Conservation (phyloP, 2,113 vertebrate genomes). For the Climacteris rufus region DNA sequence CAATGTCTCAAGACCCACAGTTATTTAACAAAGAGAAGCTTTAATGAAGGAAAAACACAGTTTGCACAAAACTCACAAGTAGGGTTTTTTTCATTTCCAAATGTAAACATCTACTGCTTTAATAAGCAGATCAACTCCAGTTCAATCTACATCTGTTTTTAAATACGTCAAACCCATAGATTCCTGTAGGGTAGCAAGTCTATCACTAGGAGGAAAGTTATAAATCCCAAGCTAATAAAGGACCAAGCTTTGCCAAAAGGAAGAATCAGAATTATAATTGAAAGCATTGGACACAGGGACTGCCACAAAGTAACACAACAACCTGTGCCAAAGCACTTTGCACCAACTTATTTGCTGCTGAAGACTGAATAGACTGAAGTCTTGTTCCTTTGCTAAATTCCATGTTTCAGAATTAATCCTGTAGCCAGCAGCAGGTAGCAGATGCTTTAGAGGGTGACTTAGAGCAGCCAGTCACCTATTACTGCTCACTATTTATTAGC, state of each 20-base stretch:
- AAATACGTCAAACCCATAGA: background rate
- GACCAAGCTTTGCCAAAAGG: background rate
- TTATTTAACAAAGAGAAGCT: background rate
- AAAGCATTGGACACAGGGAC: background rate
- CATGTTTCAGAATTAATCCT: conserved; percentile 10
- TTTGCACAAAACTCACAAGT: background rate
- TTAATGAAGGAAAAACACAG: background rate
- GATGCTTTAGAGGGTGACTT: background rate
- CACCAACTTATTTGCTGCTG: background rate
- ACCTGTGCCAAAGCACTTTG: background rate
- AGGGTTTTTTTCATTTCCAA: background rate
- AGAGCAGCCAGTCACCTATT: conserved; percentile 15
- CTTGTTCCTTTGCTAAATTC: conserved; percentile 37
- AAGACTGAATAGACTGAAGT: background rate
- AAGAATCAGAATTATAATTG: background rate
- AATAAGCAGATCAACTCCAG: background rate
- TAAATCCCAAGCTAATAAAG: background rate
- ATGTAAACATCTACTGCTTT: background rate
- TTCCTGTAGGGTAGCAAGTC: background rate
- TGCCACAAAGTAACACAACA: background rate
- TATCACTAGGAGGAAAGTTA: background rate
- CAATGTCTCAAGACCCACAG: background rate
- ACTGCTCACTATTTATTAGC: conserved; percentile 57
- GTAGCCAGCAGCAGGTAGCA: conserved; percentile 33
- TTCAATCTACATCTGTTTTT: background rate